These are phyloP conservation scores for Neocrepidodera transversa DNA, from an alignment of 2,888 invertebrate genomes.

Conservation along the genomic window DNA sequence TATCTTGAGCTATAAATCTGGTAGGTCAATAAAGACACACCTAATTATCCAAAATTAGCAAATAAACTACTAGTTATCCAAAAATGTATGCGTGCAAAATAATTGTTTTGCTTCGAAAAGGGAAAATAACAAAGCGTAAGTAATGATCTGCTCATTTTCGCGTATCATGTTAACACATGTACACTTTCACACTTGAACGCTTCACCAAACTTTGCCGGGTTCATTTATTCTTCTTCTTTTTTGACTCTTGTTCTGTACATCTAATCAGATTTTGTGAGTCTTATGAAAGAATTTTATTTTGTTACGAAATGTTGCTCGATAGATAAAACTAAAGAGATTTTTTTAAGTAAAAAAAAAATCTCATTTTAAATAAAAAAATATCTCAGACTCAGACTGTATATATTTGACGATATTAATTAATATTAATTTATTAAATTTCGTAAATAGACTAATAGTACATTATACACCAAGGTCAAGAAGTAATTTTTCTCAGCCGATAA, in stretches of 20 bases:
- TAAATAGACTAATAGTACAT: no score
- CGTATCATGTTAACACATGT: conserved; percentile 44
- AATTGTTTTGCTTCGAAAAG: conserved; percentile 14
- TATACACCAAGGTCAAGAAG: no score
- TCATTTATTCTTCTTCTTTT: conserved; percentile 20
- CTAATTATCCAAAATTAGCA: conserved; percentile 16
- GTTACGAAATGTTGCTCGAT: no score
- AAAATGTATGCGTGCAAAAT: conserved; percentile 4
- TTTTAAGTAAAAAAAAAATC: no score
- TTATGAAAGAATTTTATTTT: no score
- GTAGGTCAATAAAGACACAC: conserved; percentile 8
- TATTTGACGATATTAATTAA: no score
- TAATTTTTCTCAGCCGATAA: no score
- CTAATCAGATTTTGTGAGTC: neutral
- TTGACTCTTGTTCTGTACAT: conserved; percentile 26
- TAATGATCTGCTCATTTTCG: conserved; percentile 42
- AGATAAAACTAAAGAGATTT: no score
- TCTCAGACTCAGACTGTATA: no score
- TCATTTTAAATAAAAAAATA: no score
- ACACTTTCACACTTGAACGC: conserved; percentile 41
- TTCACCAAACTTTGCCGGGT: conserved; percentile 37
- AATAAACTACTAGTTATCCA: conserved; percentile 5
- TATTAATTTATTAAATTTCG: no score
- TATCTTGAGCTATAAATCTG: conserved; percentile 7
- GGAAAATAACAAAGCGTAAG: conserved; percentile 36